Evolutionary conservation across 2,113 vertebrate genomes (phyloP).

Genomic region (Plectropomus leopardus): DNA sequence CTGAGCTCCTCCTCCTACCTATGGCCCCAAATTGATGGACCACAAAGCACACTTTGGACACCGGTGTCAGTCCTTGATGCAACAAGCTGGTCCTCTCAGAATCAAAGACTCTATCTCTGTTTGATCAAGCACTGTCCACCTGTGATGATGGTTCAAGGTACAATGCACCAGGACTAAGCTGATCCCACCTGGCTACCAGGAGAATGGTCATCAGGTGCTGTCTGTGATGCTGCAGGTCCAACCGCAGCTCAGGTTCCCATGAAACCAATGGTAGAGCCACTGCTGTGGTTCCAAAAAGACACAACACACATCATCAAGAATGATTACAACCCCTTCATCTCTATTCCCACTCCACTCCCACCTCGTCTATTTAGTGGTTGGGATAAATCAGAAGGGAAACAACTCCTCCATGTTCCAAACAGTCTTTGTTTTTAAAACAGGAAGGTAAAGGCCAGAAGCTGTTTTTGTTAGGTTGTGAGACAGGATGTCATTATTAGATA

Average conservation of each 20-base stretch:
- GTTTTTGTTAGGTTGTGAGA: slow-evolving; percentile 10
- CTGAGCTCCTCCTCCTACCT: not conserved
- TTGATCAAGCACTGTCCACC: not conserved
- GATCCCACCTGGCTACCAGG: not conserved
- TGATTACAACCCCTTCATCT: too few relatives aligned
- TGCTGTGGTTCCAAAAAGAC: too few relatives aligned
- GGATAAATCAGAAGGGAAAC: not conserved
- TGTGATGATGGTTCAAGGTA: not conserved
- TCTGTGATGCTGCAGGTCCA: not conserved
- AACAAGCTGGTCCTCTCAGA: slow-evolving; percentile 8
- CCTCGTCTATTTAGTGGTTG: too few relatives aligned
- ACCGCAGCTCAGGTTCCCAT: not conserved
- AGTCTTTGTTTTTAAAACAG: slow-evolving; percentile 4
- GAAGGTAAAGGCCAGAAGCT: not conserved
- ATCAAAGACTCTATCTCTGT: not conserved
- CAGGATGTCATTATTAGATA: slow-evolving; percentile 3
- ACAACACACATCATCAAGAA: too few relatives aligned
- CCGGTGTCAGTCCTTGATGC: slow-evolving; percentile 15
- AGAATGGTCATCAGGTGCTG: not conserved
- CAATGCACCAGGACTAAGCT: not conserved
- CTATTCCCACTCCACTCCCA: too few relatives aligned
- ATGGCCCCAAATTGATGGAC: not conserved
- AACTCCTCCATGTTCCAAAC: not conserved
- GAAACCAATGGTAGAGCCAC: not conserved
- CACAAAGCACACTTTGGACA: slow-evolving; percentile 4